These are phyloP conservation scores for Theodoxus fluviatilis DNA, from an alignment of 2,888 invertebrate genomes.

Conservation along the genomic window DNA sequence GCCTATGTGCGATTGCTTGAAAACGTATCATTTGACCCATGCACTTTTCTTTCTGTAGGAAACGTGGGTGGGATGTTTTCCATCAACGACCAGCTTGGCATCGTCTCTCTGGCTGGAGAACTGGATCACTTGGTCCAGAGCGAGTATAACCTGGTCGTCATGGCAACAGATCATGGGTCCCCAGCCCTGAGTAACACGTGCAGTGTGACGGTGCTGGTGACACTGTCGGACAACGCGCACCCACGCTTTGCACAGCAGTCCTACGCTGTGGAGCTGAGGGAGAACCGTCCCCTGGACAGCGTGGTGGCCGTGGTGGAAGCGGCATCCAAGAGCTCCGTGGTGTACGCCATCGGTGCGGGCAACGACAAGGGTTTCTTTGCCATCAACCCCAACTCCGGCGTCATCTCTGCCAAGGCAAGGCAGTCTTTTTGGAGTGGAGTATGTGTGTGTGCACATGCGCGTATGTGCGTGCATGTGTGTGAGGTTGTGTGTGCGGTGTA, in stretches of 20 bases:
- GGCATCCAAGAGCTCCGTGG: conserved; percentile 55
- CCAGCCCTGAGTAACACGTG: conserved; percentile 76
- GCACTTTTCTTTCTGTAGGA: conserved; percentile 66
- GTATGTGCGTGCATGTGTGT: too few relatives aligned
- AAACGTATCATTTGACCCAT: too few relatives aligned
- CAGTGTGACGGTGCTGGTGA: conserved; percentile 85
- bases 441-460: too few relatives aligned
- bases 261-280: conserved; percentile 52
- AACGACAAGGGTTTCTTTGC: conserved; percentile 80
- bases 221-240: conserved; percentile 94
- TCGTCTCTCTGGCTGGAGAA: conserved; percentile 66
- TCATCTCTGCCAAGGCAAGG: conserved; percentile 81
- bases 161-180: conserved; percentile 85
- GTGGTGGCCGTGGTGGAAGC: conserved; percentile 50
- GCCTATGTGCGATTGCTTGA: too few relatives aligned
- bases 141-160: conserved; percentile 82
- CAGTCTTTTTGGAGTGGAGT: too few relatives aligned
- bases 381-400: conserved; percentile 83
- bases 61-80: conserved; percentile 87
- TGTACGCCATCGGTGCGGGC: conserved; percentile 80
- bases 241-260: conserved; percentile 74
- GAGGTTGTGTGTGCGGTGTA: too few relatives aligned
- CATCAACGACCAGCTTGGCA: conserved; percentile 81
- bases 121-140: conserved; percentile 71
- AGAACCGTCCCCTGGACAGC: conserved; percentile 49